Conservation (phyloP, 2,888 invertebrate genomes). For the Julus scandinavius region DNA sequence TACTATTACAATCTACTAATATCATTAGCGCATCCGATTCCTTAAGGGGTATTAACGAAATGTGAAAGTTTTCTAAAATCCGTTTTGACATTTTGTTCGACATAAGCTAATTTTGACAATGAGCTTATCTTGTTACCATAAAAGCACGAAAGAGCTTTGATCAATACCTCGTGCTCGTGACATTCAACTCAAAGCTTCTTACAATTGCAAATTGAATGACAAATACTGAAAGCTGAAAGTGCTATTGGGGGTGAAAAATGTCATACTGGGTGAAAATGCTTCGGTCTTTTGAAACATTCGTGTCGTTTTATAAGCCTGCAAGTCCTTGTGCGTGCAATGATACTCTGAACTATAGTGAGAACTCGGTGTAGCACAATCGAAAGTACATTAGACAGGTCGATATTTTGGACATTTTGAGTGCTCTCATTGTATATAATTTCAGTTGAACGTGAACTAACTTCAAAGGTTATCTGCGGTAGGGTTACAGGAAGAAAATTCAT, state of each 20-base stretch:
- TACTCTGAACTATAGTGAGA: too few relatives aligned
- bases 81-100: not conserved
- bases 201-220: not conserved
- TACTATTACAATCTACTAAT: too few relatives aligned
- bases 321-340: not conserved
- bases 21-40: too few relatives aligned
- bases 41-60: too few relatives aligned
- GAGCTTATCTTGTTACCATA: not conserved
- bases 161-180: not conserved
- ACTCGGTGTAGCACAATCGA: too few relatives aligned
- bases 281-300: not conserved
- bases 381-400: too few relatives aligned
- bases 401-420: not conserved
- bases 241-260: not conserved
- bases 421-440: too few relatives aligned
- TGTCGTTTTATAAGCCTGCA: not conserved
- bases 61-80: too few relatives aligned
- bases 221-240: not conserved
- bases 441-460: not conserved
- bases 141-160: not conserved
- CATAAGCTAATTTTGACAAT: slow-evolving; percentile 6
- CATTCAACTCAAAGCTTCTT: not conserved
- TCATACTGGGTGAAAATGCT: not conserved
- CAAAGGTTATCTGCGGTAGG: not conserved
- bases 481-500: not conserved